These are phyloP conservation scores for Sylvilagus bachmani DNA, from an alignment of 2,113 vertebrate species.

Conservation along the genomic window DNA sequence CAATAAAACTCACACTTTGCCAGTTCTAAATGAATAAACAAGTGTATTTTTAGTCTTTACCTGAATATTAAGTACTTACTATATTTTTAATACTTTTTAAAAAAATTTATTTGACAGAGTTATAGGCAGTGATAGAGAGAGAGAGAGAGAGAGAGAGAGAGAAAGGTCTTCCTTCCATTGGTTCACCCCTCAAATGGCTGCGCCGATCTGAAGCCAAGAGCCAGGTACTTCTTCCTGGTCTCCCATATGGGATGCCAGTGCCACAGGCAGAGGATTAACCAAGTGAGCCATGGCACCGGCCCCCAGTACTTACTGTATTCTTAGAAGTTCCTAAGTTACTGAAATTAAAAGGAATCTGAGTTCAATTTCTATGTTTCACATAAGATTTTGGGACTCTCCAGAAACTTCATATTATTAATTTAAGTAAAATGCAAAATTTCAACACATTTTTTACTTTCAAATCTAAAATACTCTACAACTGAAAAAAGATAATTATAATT, in stretches of 20 bases:
- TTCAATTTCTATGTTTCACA: background rate
- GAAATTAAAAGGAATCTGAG: background rate
- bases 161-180: no score
- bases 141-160: no score
- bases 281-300: no score
- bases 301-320: background rate
- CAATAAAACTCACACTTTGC: background rate
- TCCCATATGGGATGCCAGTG: no score
- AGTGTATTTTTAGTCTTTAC: background rate
- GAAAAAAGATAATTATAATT: background rate
- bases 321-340: background rate
- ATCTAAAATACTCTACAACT: background rate
- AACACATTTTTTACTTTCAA: background rate
- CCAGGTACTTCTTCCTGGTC: no score
- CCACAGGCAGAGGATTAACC: no score
- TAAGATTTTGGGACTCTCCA: background rate
- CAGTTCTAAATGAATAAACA: background rate
- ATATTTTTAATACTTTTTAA: no score
- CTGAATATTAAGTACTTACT: background rate
- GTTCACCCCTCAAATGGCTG: no score
- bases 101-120: no score
- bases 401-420: background rate
- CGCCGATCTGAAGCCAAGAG: no score
- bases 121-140: no score
- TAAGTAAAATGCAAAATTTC: background rate